phyloP scores from a whole-genome alignment of 2,888 invertebrate species.

The Macrosoma leucophasiata region DNA sequence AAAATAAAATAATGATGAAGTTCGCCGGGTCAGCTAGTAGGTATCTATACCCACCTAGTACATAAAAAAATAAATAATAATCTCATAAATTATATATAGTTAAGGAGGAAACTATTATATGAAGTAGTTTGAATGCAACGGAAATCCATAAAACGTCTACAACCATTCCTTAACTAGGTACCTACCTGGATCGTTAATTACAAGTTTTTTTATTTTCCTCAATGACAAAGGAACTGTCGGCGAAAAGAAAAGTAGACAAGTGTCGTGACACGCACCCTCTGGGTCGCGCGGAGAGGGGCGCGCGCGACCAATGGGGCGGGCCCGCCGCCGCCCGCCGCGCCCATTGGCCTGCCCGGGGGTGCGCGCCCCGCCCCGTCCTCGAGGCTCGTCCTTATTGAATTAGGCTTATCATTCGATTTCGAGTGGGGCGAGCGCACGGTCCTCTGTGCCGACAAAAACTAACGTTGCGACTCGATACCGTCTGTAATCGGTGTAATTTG shows the following conservation, averaged over 20 bases:
- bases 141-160: conserved; percentile 44
- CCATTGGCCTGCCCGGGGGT: conserved; percentile 55
- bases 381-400: conserved; percentile 83
- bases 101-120: no score
- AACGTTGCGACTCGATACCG: conserved; percentile 63
- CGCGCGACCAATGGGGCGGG: conserved; percentile 41
- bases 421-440: conserved; percentile 72
- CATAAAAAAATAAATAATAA: no score
- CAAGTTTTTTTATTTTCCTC: conserved; percentile 75
- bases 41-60: no score
- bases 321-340: conserved; percentile 46
- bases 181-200: conserved; percentile 74
- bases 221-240: conserved; percentile 76
- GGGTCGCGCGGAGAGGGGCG: conserved; percentile 31
- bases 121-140: conserved; percentile 21
- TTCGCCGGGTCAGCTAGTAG: no score
- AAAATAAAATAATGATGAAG: no score
- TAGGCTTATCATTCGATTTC: conserved; percentile 84
- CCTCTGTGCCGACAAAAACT: conserved; percentile 62
- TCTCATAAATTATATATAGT: no score
- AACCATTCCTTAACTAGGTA: conserved; percentile 61
- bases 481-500: conserved; percentile 73
- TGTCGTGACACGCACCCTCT: conserved; percentile 73
- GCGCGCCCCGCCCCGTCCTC: conserved; percentile 69
- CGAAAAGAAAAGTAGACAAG: conserved; percentile 77